A percentile compares a stretch with the other conserved stretches of the same genome.
These are phyloP conservation scores for Mycalesis mineus DNA, from an alignment of 2,888 invertebrate species.

Conservation along the genomic window DNA sequence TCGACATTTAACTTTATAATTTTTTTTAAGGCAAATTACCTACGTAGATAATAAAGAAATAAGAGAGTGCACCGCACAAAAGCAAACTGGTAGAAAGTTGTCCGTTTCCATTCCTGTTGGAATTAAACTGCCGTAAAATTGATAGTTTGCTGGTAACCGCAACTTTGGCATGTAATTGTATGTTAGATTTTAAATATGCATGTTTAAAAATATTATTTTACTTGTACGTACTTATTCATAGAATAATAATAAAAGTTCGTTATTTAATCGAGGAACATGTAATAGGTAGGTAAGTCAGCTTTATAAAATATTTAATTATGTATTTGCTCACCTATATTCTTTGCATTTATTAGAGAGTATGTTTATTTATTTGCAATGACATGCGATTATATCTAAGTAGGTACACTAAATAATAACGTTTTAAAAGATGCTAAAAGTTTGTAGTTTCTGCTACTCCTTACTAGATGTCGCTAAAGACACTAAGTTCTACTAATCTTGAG, in stretches of 20 bases:
- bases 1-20: constrained; percentile 53
- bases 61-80: constrained; percentile 69
- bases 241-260: too few species aligned
- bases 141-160: constrained; percentile 58
- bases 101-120: constrained; percentile 42
- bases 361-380: too few species aligned
- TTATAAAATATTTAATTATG: too few species aligned
- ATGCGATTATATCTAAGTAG: too few species aligned
- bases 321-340: too few species aligned
- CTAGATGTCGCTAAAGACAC: constrained; percentile 48
- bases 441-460: constrained; percentile 45
- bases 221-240: too few species aligned
- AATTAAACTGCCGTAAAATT: constrained; percentile 63
- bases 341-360: too few species aligned
- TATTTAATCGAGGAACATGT: too few species aligned
- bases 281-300: too few species aligned
- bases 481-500: too few species aligned
- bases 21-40: constrained; percentile 45
- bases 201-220: neutral
- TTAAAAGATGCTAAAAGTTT: neutral
- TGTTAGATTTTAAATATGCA: constrained; percentile 13
- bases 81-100: constrained; percentile 54
- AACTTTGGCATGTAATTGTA: constrained; percentile 41
- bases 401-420: too few species aligned
- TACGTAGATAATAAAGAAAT: constrained; percentile 52